Percentiles rank a stretch among this genome's conserved stretches.
These are phyloP conservation scores for Cyanoramphus novaezelandiae DNA, from an alignment of 2,113 vertebrate genomes.

Conservation along the genomic window DNA sequence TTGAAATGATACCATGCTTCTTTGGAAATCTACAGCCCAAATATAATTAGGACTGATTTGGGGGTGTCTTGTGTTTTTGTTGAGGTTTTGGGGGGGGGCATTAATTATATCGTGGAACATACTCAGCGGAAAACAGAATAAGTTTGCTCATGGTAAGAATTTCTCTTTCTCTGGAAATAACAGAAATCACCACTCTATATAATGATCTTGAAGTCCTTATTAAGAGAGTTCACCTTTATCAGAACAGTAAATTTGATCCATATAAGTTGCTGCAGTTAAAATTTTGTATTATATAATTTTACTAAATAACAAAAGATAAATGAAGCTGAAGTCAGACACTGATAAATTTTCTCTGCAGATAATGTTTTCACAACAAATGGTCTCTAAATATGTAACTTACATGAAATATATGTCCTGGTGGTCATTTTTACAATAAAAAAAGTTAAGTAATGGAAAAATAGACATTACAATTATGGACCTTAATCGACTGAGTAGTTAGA, in stretches of 20 bases:
- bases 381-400: conserved; percentile 36
- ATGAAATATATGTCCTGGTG: conserved; percentile 10
- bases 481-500: conserved; percentile 3
- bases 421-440: conserved; percentile 36
- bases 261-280: background rate
- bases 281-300: background rate
- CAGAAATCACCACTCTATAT: background rate
- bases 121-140: background rate
- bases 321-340: conserved; percentile 4
- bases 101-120: no score
- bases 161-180: background rate
- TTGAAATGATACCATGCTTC: background rate
- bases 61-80: rapidly evolving
- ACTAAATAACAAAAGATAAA: conserved; percentile 15
- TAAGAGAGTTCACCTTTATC: background rate
- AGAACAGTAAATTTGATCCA: background rate
- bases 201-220: background rate
- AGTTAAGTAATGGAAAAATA: conserved; percentile 2
- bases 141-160: background rate
- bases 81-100: no score
- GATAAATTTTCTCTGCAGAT: conserved; percentile 21
- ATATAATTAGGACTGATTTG: background rate
- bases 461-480: conserved; percentile 23
- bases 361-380: conserved; percentile 39
- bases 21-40: background rate